Evolutionary conservation across 53 echinoderm and acorn worm genomes (phyloP), one percentile per base, ranked within the genome.

Genomic region (Pentamera pediparva): DNA sequence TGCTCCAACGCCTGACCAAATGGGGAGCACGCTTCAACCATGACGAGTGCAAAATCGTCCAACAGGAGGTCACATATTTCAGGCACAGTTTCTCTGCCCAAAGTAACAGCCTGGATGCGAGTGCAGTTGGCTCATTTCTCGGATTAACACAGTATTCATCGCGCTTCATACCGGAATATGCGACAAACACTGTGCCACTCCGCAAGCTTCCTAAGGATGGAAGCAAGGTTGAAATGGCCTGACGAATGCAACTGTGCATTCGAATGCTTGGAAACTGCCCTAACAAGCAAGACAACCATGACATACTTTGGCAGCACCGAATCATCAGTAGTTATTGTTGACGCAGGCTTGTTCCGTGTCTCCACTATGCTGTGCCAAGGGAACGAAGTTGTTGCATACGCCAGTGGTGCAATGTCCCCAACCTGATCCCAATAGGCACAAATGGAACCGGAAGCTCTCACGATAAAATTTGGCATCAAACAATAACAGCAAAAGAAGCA

Each of bases 201-300:
- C n/a, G n/a, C n/a, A n/a, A n/a, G n/a, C n/a, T n/a, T n/a, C n/a
- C n/a, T n/a, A n/a, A n/a, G n/a, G n/a, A n/a, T n/a, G n/a, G n/a
- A n/a, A n/a, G n/a, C n/a, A n/a, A n/a, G n/a, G 36, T 83, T 78
- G 83, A 76, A 79, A 24, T 88, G 88, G 88, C 69, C 37, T 39
- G 7, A 47, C 0, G 70, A 65, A 41, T 80, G 65, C 22, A 25
- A 30, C 0, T 29, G 56, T 2, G 75, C 63, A 51, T 81, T 81
- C 22, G 33, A 81, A 24, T 49, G 51, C n/a, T 47, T 81, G 27
- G 75, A 83, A 28, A 0, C 15, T 4, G 77, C 59, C 5, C 48
- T 88, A 25, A 64, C 75, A 21, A 70, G 75, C 56, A 22, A 70
- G 19, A 26, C 56, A 15, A 71, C 59, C 7, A 83, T 83, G 79